phyloP scores from a whole-genome alignment of 1,140 invertebrate genomes.

The Octopus bimaculoides region DNA sequence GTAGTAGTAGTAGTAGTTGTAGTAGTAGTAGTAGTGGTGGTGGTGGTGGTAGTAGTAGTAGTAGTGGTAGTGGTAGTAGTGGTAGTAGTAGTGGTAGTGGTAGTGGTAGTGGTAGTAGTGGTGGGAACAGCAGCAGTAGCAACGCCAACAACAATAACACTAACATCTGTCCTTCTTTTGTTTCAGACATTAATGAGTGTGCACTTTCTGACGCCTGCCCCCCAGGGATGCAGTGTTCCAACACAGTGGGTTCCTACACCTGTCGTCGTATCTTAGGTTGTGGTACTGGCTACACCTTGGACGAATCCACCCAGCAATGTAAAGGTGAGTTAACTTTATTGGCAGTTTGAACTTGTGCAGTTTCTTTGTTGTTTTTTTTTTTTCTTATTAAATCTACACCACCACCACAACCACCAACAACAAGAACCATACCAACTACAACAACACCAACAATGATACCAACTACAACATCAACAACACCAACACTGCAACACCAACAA shows the following conservation, averaged over 20 bases:
- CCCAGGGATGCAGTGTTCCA: slow-evolving; percentile 49
- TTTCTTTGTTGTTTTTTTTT: neutral
- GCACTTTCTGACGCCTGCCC: slow-evolving; percentile 56
- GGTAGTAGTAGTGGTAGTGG: too few species aligned
- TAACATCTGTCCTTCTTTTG: slow-evolving; percentile 9
- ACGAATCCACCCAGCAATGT: slow-evolving; percentile 80
- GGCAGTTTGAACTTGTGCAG: too few species aligned
- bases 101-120: neutral
- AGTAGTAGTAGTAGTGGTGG: too few species aligned
- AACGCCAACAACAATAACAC: neutral
- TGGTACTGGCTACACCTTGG: slow-evolving; percentile 94
- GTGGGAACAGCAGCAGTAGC: neutral
- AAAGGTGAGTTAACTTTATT: slow-evolving; percentile 65
- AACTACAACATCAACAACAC: too few species aligned
- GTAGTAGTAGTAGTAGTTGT: too few species aligned
- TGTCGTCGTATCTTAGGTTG: slow-evolving; percentile 73
- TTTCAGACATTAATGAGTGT: slow-evolving; percentile 63
- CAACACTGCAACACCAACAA: too few species aligned
- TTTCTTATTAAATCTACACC: neutral
- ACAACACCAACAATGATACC: too few species aligned
- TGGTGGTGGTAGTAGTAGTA: too few species aligned
- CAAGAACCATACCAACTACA: too few species aligned
- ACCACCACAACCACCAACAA: too few species aligned
- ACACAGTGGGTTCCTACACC: slow-evolving; percentile 49
- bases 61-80: too few species aligned